Evolutionary conservation across 1,140 invertebrate genomes (phyloP), one percentile per base, ranked within the genome.

Genomic region (Eumaeus atala): DNA sequence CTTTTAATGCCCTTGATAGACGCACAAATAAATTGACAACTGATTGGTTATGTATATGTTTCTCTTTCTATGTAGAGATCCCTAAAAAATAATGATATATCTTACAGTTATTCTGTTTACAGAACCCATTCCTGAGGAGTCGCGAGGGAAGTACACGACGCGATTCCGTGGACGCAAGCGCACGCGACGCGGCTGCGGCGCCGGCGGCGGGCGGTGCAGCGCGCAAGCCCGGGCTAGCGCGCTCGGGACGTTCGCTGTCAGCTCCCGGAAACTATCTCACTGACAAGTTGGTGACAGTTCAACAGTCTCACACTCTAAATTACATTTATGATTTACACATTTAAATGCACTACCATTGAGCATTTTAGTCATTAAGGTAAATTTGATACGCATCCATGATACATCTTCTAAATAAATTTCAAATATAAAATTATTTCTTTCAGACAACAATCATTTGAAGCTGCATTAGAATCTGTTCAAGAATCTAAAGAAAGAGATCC

Each of bases 101-200:
- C n/a, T n/a, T n/a, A n/a, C n/a, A n/a, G n/a, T n/a, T n/a, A n/a
- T 58, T 48, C 58, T 52, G 52, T 64, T 52, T 61, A 0, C 67
- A 88, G 86, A 87, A 87, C 56, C 86, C 86, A 21, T 88, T 88
- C 62, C 69, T 84, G 3, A 77, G 81, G 6, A 83, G 78, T 49
- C 68, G 81, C 8, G 82, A 85, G 44, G 70, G 71, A 58, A 84
- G 81, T 48, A 65, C 77, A 2, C 60, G 81, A 3, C 59, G 77
- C 7, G 77, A 79, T 38, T 75, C 72, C 7, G 48, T 18, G 42
- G 50, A 21, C 16, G 49, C 35, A 51, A 33, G 34, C 10, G 54
- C 50, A 57, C 14, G 18, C 9, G 42, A 35, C 8, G 61, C 17
- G 14, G 52, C 9, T 36, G 53, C 50, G 10, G 53, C 37, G 48